Evolutionary conservation across 1,140 invertebrate species (phyloP).

Genomic region (Aphis craccivora): DNA sequence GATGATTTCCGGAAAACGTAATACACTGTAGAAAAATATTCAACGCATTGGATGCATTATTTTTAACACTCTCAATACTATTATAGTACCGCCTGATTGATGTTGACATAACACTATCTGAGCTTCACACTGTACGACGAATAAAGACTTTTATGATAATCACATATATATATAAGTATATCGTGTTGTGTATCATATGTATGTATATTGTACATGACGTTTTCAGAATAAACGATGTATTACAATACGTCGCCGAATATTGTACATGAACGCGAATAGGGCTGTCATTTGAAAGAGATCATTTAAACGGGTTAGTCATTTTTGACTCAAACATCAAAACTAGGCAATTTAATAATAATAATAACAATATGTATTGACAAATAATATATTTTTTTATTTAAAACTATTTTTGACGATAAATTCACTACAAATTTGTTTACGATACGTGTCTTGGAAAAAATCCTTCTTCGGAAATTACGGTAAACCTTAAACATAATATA

Average conservation of each 20-base stretch:
- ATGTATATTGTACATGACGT: not conserved
- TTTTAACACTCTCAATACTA: not conserved
- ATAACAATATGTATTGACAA: not conserved
- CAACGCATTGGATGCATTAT: not conserved
- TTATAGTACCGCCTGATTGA: not conserved
- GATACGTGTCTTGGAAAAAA: not conserved
- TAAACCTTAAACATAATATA: not conserved
- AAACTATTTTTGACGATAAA: not conserved
- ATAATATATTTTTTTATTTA: not conserved
- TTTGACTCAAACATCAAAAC: not conserved
- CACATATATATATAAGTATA: not conserved
- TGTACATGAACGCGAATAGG: not conserved
- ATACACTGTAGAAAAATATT: not conserved
- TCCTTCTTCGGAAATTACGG: not conserved
- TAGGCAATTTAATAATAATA: not conserved
- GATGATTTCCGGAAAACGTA: not conserved
- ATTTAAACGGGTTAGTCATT: not conserved
- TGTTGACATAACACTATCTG: not conserved
- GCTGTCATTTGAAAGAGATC: too few species aligned
- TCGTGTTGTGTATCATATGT: not conserved
- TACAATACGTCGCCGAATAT: not conserved
- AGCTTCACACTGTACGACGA: not conserved
- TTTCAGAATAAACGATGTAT: not conserved
- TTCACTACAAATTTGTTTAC: not conserved
- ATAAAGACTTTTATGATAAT: conserved; percentile 3